Evolutionary conservation across 2,113 vertebrate genomes (phyloP).

Genomic region (Euleptes europaea): DNA sequence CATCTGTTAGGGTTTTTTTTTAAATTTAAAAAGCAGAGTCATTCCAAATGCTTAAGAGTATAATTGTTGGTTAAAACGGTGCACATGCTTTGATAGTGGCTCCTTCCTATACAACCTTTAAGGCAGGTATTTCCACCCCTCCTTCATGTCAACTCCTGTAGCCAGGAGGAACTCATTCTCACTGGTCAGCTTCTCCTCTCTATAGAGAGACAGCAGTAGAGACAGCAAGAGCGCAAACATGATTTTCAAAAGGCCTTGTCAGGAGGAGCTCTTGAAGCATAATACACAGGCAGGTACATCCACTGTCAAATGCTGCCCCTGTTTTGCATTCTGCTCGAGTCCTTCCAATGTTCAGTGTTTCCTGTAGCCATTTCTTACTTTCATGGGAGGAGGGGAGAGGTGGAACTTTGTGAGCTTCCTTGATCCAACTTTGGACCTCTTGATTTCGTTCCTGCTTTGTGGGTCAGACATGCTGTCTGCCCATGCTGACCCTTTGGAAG

Average conservation of each 20-base stretch:
- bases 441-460: too few relatives aligned
- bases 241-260: not conserved
- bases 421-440: too few relatives aligned
- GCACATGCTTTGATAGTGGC: not conserved
- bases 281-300: not conserved
- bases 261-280: not conserved
- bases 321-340: not conserved
- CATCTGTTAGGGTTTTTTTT: too few relatives aligned
- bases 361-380: not conserved
- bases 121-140: not conserved
- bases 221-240: not conserved
- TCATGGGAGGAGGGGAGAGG: not conserved
- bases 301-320: not conserved
- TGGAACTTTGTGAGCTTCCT: not conserved
- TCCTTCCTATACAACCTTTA: not conserved
- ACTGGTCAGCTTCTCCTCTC: not conserved
- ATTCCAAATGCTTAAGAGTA: not conserved
- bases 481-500: too few relatives aligned
- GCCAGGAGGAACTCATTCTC: not conserved
- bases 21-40: fast-evolving
- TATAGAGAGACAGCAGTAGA: not conserved
- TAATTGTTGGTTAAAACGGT: not conserved
- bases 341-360: not conserved
- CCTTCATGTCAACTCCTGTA: not conserved
- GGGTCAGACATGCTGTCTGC: too few relatives aligned